Base-by-base conservation (phyloP, 2,113 vertebrate genomes). In the Ginglymostoma cirratum region DNA sequence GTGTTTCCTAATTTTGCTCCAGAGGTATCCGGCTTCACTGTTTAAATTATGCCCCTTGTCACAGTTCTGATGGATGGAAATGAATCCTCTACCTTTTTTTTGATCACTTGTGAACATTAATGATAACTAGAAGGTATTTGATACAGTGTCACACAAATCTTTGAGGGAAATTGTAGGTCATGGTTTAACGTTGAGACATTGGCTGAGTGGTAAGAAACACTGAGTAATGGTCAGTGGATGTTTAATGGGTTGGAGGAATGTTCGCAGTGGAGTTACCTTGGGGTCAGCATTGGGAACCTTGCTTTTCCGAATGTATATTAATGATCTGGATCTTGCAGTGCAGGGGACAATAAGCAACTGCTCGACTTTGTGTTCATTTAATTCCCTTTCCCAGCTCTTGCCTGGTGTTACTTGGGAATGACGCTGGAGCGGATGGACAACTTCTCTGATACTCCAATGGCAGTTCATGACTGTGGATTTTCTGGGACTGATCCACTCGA, bases 371-470 rank as follows among this genome's bases (percentile, higher is more conserved):
- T 27, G 38, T 45, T 55, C 0, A 89, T 15, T 55, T 48, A 30
- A 14, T 89, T 95, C 12, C 69, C n/a, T 94, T 52, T 42, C 30
- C 87, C 21, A 15, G 98, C 98, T 96, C 97, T 98, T 34, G 96
- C 98, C 96, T 99, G 98, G 98, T 98, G 98, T 97, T 99, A 98
- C 24, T 96, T 98, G 14, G 98, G 98, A 76, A 97, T 99, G 97
- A 97, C 99, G 97, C 96, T 99, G 96, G 98, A 99, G 96, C 98
- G 97, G 95, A 98, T 97, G 86, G 97, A 98, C 0, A 97, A 97
- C 2, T 98, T 99, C 97, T 97, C 97, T 87, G 97, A 97, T 17
- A 97, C 98, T 0, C 98, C 97, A 0, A 97, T 97, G 97, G 98
- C 97, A 0, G 76, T 98, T 69, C 98, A 98, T 2, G 98, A 99